Evolutionary conservation across 2,797 vertebrate genomes (phyloP), one percentile per base, ranked within the genome.

Genomic region (Anguilla pacifica): DNA sequence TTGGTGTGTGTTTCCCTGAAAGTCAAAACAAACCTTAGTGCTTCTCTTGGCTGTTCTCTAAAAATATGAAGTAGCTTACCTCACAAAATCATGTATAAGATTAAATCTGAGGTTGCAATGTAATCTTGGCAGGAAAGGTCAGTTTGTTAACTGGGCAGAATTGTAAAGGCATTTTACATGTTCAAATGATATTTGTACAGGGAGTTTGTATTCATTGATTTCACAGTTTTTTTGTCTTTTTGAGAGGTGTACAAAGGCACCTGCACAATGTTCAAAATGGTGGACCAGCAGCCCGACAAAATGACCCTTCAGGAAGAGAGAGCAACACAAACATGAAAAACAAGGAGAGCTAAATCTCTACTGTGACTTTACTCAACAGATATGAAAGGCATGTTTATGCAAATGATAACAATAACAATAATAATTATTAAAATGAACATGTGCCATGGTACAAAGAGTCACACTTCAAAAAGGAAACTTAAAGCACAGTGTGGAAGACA

Each of bases 381-480:
- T 84, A 86, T 74, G 81, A 83, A 64, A 59, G 28, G 82, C 43
- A 88, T 86, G 83, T 59, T 35, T 43, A 46, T 28, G 28, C 17
- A 55, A 59, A 84, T 31, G 72, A 49, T 55, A 85, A 79, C 82
- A 53, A 83, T 31, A 83, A 49, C 31, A 81, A 81, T 49, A 81
- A 81, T 84, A 35, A 61, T 61, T 19, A 61, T 61, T 61, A 89
- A 89, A 88, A 88, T 19, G 67, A 61, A 86, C 49, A 87, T 61
- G 88, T 86, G 88, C 88, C 83, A 86, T 31, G 53, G 53, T 72
- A 84, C 13, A 72, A 84, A 49, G 85, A 86, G 51, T 89, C 51
- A 49, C 19, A 85, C 84, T n/a, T 85, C 70, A 64, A 84, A 88
- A 13, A 67, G 81, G 28, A 89, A 82, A 53, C 61, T 87, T 82